phyloP scores from a whole-genome alignment of 2,113 vertebrate species.

The Dolichallabes microphthalmus region DNA sequence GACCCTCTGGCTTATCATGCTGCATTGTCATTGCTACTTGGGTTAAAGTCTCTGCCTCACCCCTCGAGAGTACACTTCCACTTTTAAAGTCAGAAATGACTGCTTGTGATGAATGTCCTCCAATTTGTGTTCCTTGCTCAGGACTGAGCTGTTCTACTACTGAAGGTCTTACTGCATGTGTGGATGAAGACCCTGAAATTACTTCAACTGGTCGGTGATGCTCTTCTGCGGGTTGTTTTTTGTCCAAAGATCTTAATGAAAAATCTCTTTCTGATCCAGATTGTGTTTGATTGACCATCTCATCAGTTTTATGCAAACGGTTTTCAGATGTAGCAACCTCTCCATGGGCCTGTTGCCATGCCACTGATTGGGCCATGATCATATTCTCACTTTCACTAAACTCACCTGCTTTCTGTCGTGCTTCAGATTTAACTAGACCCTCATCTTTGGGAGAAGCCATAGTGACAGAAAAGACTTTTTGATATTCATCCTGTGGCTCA shows the following conservation, averaged over 20 bases:
- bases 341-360: not conserved
- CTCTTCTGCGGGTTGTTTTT: not conserved
- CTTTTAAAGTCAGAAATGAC: constrained; percentile 33
- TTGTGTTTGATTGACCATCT: not conserved
- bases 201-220: not conserved
- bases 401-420: not conserved
- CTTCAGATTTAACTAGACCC: not conserved
- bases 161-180: constrained; percentile 53
- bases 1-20: constrained; percentile 46
- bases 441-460: constrained; percentile 1
- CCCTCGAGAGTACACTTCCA: not conserved
- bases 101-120: not conserved
- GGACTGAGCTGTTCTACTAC: constrained; percentile 36
- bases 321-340: not conserved
- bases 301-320: not conserved
- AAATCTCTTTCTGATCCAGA: not conserved
- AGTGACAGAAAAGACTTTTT: not conserved
- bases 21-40: constrained; percentile 61
- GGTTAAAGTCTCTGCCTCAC: constrained; percentile 53
- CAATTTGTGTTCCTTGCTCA: constrained; percentile 2
- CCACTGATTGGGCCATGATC: not conserved
- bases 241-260: not conserved
- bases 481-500: not conserved
- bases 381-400: not conserved
- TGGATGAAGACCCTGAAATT: constrained; percentile 29